Conservation (phyloP, 2,888 invertebrate species). For the Coelopa pilipes region DNA sequence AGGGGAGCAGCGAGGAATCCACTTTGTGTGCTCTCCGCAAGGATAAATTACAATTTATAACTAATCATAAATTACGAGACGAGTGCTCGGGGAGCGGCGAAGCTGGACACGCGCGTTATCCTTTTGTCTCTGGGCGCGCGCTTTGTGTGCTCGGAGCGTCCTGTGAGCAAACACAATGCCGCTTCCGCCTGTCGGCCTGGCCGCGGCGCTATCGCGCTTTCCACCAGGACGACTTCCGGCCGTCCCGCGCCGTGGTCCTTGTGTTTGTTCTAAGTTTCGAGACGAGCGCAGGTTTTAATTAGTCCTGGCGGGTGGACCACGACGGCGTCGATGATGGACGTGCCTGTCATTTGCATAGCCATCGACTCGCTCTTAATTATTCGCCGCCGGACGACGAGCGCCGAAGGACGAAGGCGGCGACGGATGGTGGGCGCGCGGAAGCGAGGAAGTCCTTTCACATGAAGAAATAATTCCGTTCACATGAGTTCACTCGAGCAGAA, state of each 20-base stretch:
- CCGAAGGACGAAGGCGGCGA: slow-evolving; percentile 40
- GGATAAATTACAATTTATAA: slow-evolving; percentile 34
- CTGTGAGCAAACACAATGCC: slow-evolving; percentile 14
- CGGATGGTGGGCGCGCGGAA: no score
- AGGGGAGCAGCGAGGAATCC: neutral
- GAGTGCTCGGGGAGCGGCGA: neutral
- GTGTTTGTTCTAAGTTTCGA: slow-evolving; percentile 28
- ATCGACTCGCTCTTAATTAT: slow-evolving; percentile 60
- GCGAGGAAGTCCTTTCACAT: slow-evolving; percentile 54
- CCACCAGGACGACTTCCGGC: slow-evolving; percentile 46
- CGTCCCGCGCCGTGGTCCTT: slow-evolving; percentile 43
- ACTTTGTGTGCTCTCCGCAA: slow-evolving; percentile 5
- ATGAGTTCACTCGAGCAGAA: slow-evolving; percentile 55
- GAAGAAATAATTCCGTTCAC: slow-evolving; percentile 44
- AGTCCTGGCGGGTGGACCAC: slow-evolving; percentile 44
- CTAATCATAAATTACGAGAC: slow-evolving; percentile 29
- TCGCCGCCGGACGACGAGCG: neutral
- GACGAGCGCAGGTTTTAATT: slow-evolving; percentile 54
- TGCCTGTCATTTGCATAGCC: slow-evolving; percentile 65
- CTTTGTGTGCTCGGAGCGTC: slow-evolving; percentile 5
- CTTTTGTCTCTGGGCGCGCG: slow-evolving; percentile 43
- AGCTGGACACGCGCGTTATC: slow-evolving; percentile 43
- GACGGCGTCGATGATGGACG: slow-evolving; percentile 53
- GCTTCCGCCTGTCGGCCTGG: slow-evolving; percentile 39
- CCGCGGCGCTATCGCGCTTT: slow-evolving; percentile 51